Conservation (phyloP, 2,797 vertebrate genomes). For the Mormyrus proboscirostris region DNA sequence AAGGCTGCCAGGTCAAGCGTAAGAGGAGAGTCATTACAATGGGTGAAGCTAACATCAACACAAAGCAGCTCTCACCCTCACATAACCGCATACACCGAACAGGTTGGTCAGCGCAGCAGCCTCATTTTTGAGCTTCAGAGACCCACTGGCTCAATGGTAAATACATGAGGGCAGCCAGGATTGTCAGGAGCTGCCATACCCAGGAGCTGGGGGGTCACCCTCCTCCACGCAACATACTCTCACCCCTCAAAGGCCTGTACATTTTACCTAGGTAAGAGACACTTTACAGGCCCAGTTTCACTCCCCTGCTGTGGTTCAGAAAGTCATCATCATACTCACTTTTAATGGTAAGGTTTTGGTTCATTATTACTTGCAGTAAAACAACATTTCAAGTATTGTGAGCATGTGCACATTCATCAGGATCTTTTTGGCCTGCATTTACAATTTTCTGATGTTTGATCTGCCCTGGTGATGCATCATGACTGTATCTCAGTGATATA, state of each 20-base stretch:
- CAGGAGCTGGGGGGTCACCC: neutral
- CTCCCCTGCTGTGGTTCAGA: neutral
- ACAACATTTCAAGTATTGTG: conserved; percentile 3
- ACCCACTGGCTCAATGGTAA: neutral
- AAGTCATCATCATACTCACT: neutral
- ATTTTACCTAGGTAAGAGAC: neutral
- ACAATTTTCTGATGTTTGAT: neutral
- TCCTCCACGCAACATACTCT: neutral
- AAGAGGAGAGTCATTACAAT: neutral
- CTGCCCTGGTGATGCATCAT: neutral
- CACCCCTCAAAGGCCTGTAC: neutral
- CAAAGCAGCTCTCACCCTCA: neutral
- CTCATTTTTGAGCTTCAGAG: neutral
- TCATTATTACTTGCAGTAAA: neutral
- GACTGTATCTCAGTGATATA: neutral
- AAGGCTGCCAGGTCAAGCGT: neutral
- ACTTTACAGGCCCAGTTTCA: neutral
- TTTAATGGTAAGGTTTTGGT: neutral
- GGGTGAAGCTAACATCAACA: neutral
- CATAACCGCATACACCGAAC: neutral
- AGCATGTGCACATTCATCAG: neutral
- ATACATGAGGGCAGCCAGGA: neutral
- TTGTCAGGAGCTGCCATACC: neutral
- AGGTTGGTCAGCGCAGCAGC: neutral
- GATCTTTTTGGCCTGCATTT: neutral